These are phyloP conservation scores for Paracentrotus lividus DNA, from an alignment of 53 echinoderm and acorn worm species.

Conservation along the genomic window DNA sequence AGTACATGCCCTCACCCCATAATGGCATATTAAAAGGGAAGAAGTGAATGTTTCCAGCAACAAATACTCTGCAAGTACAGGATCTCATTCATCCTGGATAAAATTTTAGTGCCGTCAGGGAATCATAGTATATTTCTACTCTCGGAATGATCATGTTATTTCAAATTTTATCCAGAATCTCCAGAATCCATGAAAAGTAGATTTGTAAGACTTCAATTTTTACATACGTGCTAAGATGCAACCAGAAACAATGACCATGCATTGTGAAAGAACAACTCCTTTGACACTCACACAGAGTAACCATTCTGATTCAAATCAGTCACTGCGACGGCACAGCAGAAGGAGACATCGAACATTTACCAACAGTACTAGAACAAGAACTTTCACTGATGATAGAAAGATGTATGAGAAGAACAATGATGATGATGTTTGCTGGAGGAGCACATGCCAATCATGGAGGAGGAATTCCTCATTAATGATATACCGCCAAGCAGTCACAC, in stretches of 20 bases:
- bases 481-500: neutral
- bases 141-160: neutral
- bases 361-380: slow-evolving; percentile 5
- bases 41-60: neutral
- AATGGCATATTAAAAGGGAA: neutral
- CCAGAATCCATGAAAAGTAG: neutral
- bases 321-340: neutral
- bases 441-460: neutral
- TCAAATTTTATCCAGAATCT: no score
- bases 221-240: neutral
- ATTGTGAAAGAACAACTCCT: neutral
- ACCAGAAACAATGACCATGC: neutral
- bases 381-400: neutral
- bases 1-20: neutral
- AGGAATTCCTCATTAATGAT: neutral
- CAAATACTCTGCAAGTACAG: neutral
- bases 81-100: neutral
- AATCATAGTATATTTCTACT: neutral
- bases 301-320: neutral
- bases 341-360: neutral
- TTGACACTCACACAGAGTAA: neutral
- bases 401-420: slow-evolving; percentile 17
- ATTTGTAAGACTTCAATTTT: neutral
- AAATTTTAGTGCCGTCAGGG: neutral
- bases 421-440: neutral